Evolutionary conservation across 2,888 invertebrate genomes (phyloP), one percentile per base, ranked within the genome.

Genomic region (Cantharis lateralis): DNA sequence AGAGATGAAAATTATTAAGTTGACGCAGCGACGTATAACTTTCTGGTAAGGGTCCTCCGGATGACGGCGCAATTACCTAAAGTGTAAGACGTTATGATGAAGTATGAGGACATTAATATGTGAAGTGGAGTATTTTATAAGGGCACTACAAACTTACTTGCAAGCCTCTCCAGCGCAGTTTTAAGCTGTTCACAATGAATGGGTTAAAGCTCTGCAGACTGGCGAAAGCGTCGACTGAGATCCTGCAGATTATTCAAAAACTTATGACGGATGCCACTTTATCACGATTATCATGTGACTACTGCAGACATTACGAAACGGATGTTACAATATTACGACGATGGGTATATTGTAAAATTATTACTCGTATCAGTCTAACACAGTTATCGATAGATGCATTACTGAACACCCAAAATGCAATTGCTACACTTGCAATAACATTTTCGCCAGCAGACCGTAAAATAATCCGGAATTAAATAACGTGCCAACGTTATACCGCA

Each of bases 101-200:
- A 64, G 63, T 68, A 72, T 28, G 62, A 62, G 66, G 32, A 75
- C 74, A 75, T 78, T 78, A 78, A 72, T 78, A 78, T 78, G 75
- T 75, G 68, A 15, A 72, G 64, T 24, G 18, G 15, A 68, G 73
- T 73, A 48, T 18, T 68, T 62, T 69, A 74, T 78, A 70, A 75
- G 72, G 66, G 74, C 24, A 71, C 74, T 78, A 75, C 69, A 71
- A 70, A 75, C 66, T 78, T 72, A 64, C 48, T 48, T n/a, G 48
- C 71, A 28, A 73, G 28, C 71, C 74, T 71, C 74, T 77, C 73
- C 70, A 28, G 76, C 66, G 62, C 62, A 72, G 72, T 62, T 72
- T 79, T 77, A 79, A 79, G 77, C 79, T 73, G 63, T 68, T 75
- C 75, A 68, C 77, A 79, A 79, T 77, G 79, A 79, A 79, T 72